These are phyloP conservation scores for Macrosiphum euphorbiae DNA, from an alignment of 2,888 invertebrate genomes.

Conservation along the genomic window DNA sequence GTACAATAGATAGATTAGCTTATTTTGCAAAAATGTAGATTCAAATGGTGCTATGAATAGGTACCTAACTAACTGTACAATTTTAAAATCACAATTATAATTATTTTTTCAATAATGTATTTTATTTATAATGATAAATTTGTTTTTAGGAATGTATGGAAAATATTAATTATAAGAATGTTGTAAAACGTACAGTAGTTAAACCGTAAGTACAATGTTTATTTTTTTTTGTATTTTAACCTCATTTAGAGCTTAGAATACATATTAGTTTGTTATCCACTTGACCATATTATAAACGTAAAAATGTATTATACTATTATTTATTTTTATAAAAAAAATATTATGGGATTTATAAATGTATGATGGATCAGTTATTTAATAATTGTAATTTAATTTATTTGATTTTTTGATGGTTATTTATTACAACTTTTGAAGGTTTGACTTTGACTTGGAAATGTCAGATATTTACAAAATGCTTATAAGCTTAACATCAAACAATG, in stretches of 20 bases:
- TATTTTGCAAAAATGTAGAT: background rate
- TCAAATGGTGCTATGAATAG: background rate
- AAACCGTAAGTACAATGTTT: conserved; percentile 42
- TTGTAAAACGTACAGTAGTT: background rate
- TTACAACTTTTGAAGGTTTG: conserved; percentile 16
- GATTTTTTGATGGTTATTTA: background rate
- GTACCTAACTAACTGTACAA: background rate
- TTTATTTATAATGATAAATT: background rate
- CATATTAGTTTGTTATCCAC: background rate
- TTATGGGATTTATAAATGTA: background rate
- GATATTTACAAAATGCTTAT: conserved; percentile 44
- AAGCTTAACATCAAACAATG: conserved; percentile 2
- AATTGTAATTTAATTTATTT: background rate
- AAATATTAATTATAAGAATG: conserved; percentile 42
- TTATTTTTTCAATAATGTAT: background rate
- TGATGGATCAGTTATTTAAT: background rate
- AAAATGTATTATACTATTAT: no score
- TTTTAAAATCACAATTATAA: background rate
- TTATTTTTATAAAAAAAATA: background rate
- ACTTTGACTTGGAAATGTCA: conserved; percentile 60
- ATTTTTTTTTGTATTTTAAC: background rate
- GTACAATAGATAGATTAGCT: background rate
- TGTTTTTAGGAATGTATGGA: conserved; percentile 26
- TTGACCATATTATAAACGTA: background rate
- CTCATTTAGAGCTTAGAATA: background rate